phyloP scores from a whole-genome alignment of 2,113 vertebrate genomes.

The Nannobrachium achirus region DNA sequence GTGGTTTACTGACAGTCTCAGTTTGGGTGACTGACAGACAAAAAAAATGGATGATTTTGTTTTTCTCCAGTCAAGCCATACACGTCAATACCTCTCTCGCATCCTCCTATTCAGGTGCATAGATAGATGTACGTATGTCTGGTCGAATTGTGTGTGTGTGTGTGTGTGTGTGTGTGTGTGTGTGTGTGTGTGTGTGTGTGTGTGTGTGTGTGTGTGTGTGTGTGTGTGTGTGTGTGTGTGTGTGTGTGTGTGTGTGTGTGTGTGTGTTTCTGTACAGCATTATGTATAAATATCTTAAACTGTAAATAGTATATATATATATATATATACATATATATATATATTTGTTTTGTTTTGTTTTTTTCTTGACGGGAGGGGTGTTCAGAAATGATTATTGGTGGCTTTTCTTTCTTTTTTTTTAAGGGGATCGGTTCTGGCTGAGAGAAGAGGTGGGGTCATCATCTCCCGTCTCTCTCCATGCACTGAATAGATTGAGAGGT shows the following conservation, averaged over 20 bases:
- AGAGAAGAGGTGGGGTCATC: conserved; percentile 27
- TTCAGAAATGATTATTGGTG: conserved; percentile 61
- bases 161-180: conserved; percentile 27
- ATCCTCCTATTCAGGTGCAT: conserved; percentile 88
- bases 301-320: conserved; percentile 75
- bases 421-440: conserved; percentile 19
- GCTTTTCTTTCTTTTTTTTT: conserved; percentile 45
- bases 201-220: background rate
- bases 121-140: conserved; percentile 79
- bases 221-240: background rate
- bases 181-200: conserved; percentile 22
- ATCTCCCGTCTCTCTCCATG: conserved; percentile 56
- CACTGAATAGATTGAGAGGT: conserved; percentile 68
- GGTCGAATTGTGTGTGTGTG: conserved; percentile 53
- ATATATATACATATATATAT: conserved; percentile 74
- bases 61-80: conserved; percentile 92
- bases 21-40: conserved; percentile 44
- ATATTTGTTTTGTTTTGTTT: conserved; percentile 56
- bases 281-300: conserved; percentile 52
- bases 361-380: conserved; percentile 41
- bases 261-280: conserved; percentile 59
- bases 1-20: conserved; percentile 45
- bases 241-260: background rate
- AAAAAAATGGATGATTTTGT: conserved; percentile 51
- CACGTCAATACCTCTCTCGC: conserved; percentile 95